Evolutionary conservation across 2,113 vertebrate genomes (phyloP).

Genomic region (Pleuronectes platessa): DNA sequence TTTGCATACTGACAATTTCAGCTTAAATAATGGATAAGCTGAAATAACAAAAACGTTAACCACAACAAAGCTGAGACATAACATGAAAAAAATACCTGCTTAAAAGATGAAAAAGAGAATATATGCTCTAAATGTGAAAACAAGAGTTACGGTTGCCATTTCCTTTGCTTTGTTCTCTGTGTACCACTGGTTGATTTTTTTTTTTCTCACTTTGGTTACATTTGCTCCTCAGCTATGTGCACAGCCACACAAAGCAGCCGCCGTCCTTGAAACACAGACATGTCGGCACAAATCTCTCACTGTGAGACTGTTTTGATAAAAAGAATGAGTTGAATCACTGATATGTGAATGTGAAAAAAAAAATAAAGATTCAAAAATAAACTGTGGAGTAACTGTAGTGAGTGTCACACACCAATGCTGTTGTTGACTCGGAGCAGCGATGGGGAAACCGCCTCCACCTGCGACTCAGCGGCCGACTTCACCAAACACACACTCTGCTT

Average conservation of each 20-base stretch:
- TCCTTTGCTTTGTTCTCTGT: conserved; percentile 55
- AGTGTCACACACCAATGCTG: not conserved
- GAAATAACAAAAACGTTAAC: conserved; percentile 2
- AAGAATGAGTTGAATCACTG: not conserved
- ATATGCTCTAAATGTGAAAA: conserved; percentile 32
- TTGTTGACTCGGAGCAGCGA: conserved; percentile 9
- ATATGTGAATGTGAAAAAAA: not conserved
- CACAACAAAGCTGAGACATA: conserved; percentile 46
- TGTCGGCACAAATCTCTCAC: not conserved
- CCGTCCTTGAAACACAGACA: not conserved
- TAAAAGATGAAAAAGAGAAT: conserved; percentile 31
- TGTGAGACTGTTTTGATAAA: not conserved
- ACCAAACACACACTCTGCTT: conserved; percentile 29
- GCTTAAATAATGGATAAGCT: conserved; percentile 37
- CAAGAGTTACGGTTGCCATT: conserved; percentile 19
- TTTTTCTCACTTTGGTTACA: not conserved
- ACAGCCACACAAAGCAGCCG: not conserved
- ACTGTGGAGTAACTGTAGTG: too few species aligned
- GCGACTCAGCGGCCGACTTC: conserved; percentile 18
- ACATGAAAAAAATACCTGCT: conserved; percentile 3
- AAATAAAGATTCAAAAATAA: too few species aligned
- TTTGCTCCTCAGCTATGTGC: conserved; percentile 8
- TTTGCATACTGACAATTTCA: conserved; percentile 11
- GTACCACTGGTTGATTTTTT: not conserved
- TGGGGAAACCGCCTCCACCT: conserved; percentile 42